Base-by-base conservation (phyloP, 2,888 invertebrate genomes). In the Achlya flavicornis region DNA sequence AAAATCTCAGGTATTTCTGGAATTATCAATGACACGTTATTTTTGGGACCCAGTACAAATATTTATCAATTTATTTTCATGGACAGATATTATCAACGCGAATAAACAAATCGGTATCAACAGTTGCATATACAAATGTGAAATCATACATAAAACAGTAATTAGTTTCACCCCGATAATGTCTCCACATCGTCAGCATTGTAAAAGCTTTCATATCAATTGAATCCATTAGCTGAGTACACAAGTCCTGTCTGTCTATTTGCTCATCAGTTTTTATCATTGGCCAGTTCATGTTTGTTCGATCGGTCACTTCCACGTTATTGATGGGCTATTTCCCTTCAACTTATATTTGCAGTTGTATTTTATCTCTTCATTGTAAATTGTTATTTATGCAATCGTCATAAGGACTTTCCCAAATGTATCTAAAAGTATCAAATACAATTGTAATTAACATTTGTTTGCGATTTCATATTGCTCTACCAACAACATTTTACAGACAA, bases 131-230 rank as follows among this genome's bases (percentile, higher is more conserved):
- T 65, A 69, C 64, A 71, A 69, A 72, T 74, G 64, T 69, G 69
- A 67, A 74, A 70, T 68, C 61, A 66, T 64, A 67, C 53, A 53
- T 71, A 43, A 48, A 63, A 26, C 48, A 43, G 57, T 88, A 90
- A 90, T 89, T 83, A 81, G 81, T 78, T 82, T 80, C 76, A 79
- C 73, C 72, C 75, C 80, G 88, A 88, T 89, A 90, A 88, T 87
- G 89, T 87, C 84, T 77, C 80, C 76, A 67, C 79, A 76, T 85
- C 84, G 88, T 86, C 88, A 90, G 89, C 86, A 91, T 87, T 92
- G 89, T 92, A 89, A 93, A 93, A 93, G 93, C 93, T 93, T 93
- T 93, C 88, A 90, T 93, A 93, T 93, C 93, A 92, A 93, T 93
- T 93, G 92, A 93, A 93, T 93, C 93, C 93, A 93, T 93, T 93